Evolutionary conservation across 2,797 vertebrate genomes (phyloP), one percentile per base, ranked within the genome.

Genomic region (Ptychobarbus kaznakovi): DNA sequence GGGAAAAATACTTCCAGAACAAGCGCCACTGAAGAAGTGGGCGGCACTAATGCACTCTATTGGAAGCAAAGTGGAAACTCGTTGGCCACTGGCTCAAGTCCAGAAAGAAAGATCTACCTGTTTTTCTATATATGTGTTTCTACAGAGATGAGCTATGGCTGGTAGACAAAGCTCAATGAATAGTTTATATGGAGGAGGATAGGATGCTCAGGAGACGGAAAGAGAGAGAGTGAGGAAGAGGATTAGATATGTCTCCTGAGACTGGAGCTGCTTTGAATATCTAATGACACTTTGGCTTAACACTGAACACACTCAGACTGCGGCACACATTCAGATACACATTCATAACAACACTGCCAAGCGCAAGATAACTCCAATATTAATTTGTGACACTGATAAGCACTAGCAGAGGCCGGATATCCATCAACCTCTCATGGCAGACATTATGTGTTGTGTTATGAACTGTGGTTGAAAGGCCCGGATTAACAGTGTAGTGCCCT

Each of bases 151-250:
- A 82, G 92, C 94, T 92, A 92, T 51, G 87, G 85, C 91, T 83
- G 85, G 92, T 92, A 95, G 93, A 95, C 94, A 95, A 95, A 95
- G 94, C 92, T 92, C 94, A 95, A 95, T 95, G 95, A 96, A 96
- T 95, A 96, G 94, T 95, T 96, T 94, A 96, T 95, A 95, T 91
- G 90, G 94, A 93, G 95, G 94, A 95, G 96, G 95, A 96, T 95
- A 83, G 93, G 92, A 93, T 91, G 92, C 95, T 93, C 93, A 85
- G 79, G 94, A 93, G 93, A 93, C 84, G 28, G 68, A n/a, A 22
- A 69, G 20, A 40, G 10, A 69, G 38, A 69, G 32, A 15, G 74
- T 20, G 18, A 53, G 74, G 51, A 76, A 90, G 92, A 93, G 93
- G 94, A 92, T 90, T 92, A 92, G 92, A 92, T 92, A 91, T 88